Evolutionary conservation across 2,797 vertebrate species (phyloP).

Genomic region (Parauchenoglanis punctatus): DNA sequence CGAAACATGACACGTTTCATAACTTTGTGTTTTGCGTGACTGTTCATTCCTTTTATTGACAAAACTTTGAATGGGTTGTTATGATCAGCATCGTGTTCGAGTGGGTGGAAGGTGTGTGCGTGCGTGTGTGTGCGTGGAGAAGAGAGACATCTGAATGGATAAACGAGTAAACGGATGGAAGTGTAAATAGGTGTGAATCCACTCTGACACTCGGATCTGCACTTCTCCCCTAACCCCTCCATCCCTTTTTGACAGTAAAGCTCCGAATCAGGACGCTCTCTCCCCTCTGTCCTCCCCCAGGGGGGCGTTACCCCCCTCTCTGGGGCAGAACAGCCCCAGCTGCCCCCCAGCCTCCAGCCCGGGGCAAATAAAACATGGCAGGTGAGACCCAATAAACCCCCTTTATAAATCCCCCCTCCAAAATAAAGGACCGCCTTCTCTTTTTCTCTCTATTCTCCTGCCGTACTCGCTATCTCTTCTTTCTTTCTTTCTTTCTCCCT

Average conservation of each 20-base stretch:
- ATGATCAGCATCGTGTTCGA: background rate
- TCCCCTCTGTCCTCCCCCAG: slow-evolving; percentile 84
- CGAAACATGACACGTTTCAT: background rate
- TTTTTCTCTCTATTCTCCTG: background rate
- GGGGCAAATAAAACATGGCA: slow-evolving; percentile 76
- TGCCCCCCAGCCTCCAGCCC: slow-evolving; percentile 84
- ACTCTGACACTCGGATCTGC: slow-evolving; percentile 34
- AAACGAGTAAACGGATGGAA: background rate
- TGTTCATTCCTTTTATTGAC: background rate
- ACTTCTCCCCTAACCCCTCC: slow-evolving; percentile 60
- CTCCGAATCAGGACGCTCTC: slow-evolving; percentile 87
- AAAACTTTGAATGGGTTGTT: background rate
- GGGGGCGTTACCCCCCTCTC: slow-evolving; percentile 79
- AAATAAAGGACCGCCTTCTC: slow-evolving; percentile 42
- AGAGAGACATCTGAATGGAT: slow-evolving; percentile 9
- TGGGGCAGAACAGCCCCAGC: slow-evolving; percentile 81
- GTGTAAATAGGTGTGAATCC: background rate
- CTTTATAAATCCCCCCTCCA: background rate
- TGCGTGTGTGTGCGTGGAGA: background rate
- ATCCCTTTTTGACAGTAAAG: slow-evolving; percentile 75
- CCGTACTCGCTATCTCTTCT: background rate
- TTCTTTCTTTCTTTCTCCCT: slow-evolving; percentile 12
- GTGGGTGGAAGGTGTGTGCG: background rate
- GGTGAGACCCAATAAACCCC: slow-evolving; percentile 79
- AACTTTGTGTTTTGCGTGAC: background rate